Conservation (phyloP, 2,888 invertebrate genomes). For the Watsonalla cultraria region DNA sequence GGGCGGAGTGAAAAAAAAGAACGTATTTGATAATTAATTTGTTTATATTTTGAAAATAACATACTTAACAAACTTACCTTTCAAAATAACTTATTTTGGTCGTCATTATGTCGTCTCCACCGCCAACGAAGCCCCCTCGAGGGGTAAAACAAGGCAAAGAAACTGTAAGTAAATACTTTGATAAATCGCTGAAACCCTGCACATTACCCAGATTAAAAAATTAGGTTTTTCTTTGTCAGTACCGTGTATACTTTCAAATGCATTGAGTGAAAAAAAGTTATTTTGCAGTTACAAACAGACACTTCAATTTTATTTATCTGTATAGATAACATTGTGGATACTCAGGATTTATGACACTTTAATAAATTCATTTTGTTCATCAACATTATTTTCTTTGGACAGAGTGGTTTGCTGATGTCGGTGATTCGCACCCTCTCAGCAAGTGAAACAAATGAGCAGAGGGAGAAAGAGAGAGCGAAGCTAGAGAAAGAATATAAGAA, state of each 20-base stretch:
- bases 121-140: constrained; percentile 91
- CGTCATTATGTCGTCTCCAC: constrained; percentile 79
- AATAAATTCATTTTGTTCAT: not conserved
- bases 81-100: constrained; percentile 13
- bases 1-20: too few species aligned
- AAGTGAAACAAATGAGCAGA: constrained; percentile 95
- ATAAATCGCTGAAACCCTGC: not conserved
- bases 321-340: too few species aligned
- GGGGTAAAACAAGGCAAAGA: constrained; percentile 92
- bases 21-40: too few species aligned
- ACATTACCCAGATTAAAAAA: too few species aligned
- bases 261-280: too few species aligned
- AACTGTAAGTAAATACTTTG: constrained; percentile 79
- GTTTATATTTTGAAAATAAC: constrained; percentile 1
- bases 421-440: constrained; percentile 96
- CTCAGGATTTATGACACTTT: too few species aligned
- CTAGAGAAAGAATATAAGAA: constrained; percentile 95
- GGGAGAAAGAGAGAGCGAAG: constrained; percentile 94
- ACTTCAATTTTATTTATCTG: too few species aligned
- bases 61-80: constrained; percentile 4
- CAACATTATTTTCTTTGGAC: constrained; percentile 11
- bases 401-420: constrained; percentile 94
- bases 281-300: too few species aligned
- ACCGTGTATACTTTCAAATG: too few species aligned
- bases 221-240: too few species aligned